Base-by-base conservation (phyloP, 2,113 vertebrate genomes). In the Hypocryptadius cinnamomeus region DNA sequence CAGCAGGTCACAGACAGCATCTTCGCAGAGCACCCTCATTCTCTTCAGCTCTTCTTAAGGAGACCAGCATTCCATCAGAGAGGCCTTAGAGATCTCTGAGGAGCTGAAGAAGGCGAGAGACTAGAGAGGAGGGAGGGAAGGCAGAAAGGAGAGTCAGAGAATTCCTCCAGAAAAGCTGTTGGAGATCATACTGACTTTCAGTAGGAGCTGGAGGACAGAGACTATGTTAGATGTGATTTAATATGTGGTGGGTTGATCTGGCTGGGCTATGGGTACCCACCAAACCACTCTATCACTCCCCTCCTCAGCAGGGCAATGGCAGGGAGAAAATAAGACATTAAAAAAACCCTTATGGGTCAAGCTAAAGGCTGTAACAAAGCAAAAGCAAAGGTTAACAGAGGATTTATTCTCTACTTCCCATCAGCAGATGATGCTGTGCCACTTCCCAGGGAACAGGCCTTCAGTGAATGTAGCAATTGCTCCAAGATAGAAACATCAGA, bases 401-500 rank as follows among this genome's bases (percentile, higher is more conserved):
- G 11, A 18, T 68, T 45, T 66, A 45, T 60, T 74, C 16, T 53
- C 13, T 68, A 8, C 13, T 37, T 60, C 13, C 20, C 16, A n/a
- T 25, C 39, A 68, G 39, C 39, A 74, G 61, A 39, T 31, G n/a
- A 40, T 76, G 39, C 31, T 17, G 39, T 74, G 45, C 47, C 14
- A 8, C 17, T 82, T 60, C 44, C 47, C 40, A 53, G 45, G 53
- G 30, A 74, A 10, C 24, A 54, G 39, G 14, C 20, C 30, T 47
- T 51, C n/a, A 47, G n/a, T 35, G 19, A 20, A 2, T 35, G 11
- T 6, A 15, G 30, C 0, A 2, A 5, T n/a, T 39, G 30, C 21
- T 68, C 39, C 45, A 60, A 39, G 54, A 60, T 17, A 47, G 15
- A 53, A 69, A 31, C 17, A 14, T 42, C 6, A 6, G 8, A 19